Evolutionary conservation across 2,797 vertebrate genomes (phyloP).

Genomic region (Anas bahamensis): DNA sequence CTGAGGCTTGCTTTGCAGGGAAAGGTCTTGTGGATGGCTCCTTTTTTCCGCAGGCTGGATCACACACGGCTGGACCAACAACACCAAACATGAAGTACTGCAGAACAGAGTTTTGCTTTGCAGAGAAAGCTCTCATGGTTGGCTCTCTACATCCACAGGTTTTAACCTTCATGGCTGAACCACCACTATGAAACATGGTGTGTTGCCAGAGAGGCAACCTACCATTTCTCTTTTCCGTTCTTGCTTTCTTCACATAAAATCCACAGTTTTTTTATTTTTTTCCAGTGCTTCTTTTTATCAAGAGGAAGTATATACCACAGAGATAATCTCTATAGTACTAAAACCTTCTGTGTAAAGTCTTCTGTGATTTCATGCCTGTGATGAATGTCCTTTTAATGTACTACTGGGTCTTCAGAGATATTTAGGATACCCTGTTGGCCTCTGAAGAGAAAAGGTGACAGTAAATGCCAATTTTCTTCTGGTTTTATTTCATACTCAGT

Average conservation of each 20-base stretch:
- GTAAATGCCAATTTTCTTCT: not conserved
- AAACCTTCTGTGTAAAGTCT: not conserved
- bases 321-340: not conserved
- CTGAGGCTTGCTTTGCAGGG: not conserved
- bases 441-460: slow-evolving; percentile 2
- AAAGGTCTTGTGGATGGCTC: not conserved
- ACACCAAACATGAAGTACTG: not conserved
- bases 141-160: not conserved
- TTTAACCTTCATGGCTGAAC: not conserved
- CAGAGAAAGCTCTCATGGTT: no score
- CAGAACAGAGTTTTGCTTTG: not conserved
- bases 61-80: not conserved
- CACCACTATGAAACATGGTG: not conserved
- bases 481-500: not conserved
- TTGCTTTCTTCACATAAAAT: not conserved
- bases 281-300: not conserved
- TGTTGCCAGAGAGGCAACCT: not conserved
- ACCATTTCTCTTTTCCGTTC: not conserved
- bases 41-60: not conserved
- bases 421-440: not conserved
- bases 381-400: not conserved
- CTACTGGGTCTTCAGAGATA: not conserved
- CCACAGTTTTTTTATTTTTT: not conserved
- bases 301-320: not conserved
- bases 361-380: not conserved